Percentiles rank a stretch among this genome's conserved stretches.
Evolutionary conservation across 1,140 invertebrate species (phyloP).

Genomic region (Microplitis demolitor): DNA sequence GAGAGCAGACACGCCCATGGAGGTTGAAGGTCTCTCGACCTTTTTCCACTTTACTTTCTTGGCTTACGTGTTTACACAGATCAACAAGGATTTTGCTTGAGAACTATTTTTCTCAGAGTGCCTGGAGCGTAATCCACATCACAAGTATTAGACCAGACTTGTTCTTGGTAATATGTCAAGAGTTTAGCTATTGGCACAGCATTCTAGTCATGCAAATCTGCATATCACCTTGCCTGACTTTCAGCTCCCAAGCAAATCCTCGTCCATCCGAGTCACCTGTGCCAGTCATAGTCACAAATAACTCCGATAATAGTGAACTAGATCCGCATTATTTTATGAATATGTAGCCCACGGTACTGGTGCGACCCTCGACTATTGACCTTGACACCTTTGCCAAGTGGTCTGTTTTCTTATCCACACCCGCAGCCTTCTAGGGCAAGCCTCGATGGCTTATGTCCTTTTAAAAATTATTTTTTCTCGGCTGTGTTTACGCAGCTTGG

Average conservation of each 20-base stretch:
- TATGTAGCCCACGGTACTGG: constrained; percentile 6
- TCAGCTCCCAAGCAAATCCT: not conserved
- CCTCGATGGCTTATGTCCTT: not conserved
- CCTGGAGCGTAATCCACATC: too few species aligned
- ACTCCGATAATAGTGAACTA: not conserved
- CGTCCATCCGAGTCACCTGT: too few species aligned
- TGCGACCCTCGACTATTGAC: constrained; percentile 1
- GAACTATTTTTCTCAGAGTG: not conserved
- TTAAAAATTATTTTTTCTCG: not conserved
- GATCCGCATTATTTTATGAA: not conserved
- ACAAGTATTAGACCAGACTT: not conserved
- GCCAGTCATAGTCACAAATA: not conserved
- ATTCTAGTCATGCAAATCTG: not conserved
- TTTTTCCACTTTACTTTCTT: not conserved
- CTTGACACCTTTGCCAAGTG: constrained; percentile 27
- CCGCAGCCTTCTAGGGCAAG: not conserved
- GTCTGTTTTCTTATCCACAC: not conserved
- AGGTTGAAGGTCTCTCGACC: not conserved
- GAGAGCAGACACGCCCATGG: not conserved
- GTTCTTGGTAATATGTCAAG: not conserved
- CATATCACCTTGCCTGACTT: not conserved
- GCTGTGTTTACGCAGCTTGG: not conserved
- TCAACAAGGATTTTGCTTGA: not conserved
- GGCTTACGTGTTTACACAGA: constrained; percentile 2
- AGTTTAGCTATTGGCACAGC: too few species aligned